Evolutionary conservation across 2,113 vertebrate genomes (phyloP), one percentile per base, ranked within the genome.

Genomic region (Hippocampus mohnikei): DNA sequence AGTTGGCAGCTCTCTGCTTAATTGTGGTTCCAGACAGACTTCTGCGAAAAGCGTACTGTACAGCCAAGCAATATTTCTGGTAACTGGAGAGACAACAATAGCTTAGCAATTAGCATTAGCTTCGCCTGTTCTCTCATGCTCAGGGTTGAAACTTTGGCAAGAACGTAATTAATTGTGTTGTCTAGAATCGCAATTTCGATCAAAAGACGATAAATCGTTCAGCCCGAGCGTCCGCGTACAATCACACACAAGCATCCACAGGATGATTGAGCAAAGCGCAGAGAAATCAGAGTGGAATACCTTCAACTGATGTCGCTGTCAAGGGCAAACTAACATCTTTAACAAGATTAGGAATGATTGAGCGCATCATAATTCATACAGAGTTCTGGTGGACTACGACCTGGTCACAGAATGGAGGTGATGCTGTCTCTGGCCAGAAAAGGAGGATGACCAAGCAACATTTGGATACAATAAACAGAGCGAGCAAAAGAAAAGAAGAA

Each of bases 241-340:
- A 15, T 6, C 21, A 67, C 33, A 62, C 74, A 73, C 69, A 85
- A 82, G 83, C 79, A 86, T 86, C 86, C 79, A 82, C 82, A 9
- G 81, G 88, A 88, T 87, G 81, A 88, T 75, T 85, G 75, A 82
- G 85, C 74, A 67, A 81, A 82, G 89, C 77, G 62, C 76, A 29
- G 69, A 82, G 81, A 88, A 89, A 92, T 92, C 91, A 87, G 90
- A 82, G 84, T 82, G 73, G 67, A 77, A 82, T 83, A 23, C 84
- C 75, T 79, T 85, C 84, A 68, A 70, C 70, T 79, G 70, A 82
- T 84, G 84, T 72, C 78, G 79, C 81, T 84, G 84, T 75, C 91
- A 93, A 92, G 91, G 92, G 90, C 90, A 81, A 76, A 77, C 77
- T 74, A 88, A 90, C 88, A 91, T 85, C 81, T 82, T 84, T 92